Conservation (phyloP, 1,140 invertebrate species). For the Bombus terrestris region DNA sequence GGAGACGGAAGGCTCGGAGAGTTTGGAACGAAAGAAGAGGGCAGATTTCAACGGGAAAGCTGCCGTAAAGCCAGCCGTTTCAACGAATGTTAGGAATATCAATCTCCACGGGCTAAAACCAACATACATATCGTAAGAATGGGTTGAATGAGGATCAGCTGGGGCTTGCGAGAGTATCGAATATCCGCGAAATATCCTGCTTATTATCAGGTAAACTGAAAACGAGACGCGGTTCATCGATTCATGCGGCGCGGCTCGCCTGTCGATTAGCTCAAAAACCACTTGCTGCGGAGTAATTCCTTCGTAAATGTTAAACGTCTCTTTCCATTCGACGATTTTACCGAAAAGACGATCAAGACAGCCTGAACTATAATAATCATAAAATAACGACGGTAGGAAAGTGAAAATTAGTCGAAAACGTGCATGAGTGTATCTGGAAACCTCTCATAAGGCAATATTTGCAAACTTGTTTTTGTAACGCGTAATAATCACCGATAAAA, state of each 20-base stretch:
- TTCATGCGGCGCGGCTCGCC: not conserved
- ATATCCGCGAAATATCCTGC: slow-evolving; percentile 56
- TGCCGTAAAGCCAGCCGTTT: slow-evolving; percentile 71
- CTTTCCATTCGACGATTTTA: not conserved
- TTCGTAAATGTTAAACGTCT: not conserved
- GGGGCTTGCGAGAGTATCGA: slow-evolving; percentile 70
- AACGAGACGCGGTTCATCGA: slow-evolving; percentile 24
- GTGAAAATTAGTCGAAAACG: no score
- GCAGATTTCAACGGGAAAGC: slow-evolving; percentile 67
- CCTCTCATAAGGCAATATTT: no score
- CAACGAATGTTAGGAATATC: slow-evolving; percentile 74
- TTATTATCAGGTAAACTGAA: slow-evolving; percentile 39
- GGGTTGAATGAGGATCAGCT: slow-evolving; percentile 65
- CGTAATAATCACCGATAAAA: no score
- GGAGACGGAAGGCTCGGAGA: slow-evolving; percentile 11
- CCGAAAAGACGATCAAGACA: no score
- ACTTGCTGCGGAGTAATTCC: not conserved
- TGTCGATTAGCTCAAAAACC: not conserved
- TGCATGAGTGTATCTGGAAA: no score
- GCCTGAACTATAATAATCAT: no score
- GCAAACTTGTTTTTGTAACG: no score
- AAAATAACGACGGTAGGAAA: no score
- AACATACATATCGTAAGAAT: slow-evolving; percentile 73
- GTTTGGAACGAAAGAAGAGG: slow-evolving; percentile 44
- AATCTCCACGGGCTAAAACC: slow-evolving; percentile 68